A percentile compares a stretch with the other conserved stretches of the same genome.
Conservation (phyloP, 2,113 vertebrate genomes). For the Ceratotherium simum region DNA sequence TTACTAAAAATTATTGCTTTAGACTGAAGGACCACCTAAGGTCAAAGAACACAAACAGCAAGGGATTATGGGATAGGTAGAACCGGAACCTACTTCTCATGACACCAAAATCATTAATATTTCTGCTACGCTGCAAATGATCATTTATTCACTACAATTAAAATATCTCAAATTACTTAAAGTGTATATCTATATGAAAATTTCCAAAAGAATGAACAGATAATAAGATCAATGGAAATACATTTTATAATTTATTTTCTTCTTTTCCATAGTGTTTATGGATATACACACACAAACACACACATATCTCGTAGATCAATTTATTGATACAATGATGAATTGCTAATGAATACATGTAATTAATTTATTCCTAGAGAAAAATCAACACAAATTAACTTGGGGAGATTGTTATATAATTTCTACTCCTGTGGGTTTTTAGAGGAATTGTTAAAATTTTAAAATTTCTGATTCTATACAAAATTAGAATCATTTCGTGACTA, state of each 20-base stretch:
- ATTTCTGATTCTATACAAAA: not conserved
- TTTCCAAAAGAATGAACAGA: not conserved
- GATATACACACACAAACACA: not conserved
- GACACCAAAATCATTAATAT: not conserved
- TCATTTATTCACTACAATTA: not conserved
- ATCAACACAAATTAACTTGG: not conserved
- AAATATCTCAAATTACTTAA: slow-evolving; percentile 24
- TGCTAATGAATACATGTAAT: not conserved
- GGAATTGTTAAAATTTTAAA: not conserved
- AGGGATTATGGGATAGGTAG: not conserved
- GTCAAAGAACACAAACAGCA: not conserved
- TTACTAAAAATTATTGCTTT: not conserved
- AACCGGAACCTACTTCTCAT: not conserved
- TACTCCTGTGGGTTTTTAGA: not conserved
- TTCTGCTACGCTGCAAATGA: not conserved
- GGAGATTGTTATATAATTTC: not conserved
- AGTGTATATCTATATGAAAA: not conserved
- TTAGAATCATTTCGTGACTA: not conserved
- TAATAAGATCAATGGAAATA: not conserved
- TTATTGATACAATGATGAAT: not conserved
- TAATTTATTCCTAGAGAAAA: not conserved
- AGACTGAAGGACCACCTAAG: not conserved
- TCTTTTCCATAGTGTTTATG: not conserved
- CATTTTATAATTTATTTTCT: not conserved
- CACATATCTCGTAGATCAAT: not conserved